Evolutionary conservation across 2,888 invertebrate genomes (phyloP), one percentile per base, ranked within the genome.

Genomic region (Crioceris asparagi): DNA sequence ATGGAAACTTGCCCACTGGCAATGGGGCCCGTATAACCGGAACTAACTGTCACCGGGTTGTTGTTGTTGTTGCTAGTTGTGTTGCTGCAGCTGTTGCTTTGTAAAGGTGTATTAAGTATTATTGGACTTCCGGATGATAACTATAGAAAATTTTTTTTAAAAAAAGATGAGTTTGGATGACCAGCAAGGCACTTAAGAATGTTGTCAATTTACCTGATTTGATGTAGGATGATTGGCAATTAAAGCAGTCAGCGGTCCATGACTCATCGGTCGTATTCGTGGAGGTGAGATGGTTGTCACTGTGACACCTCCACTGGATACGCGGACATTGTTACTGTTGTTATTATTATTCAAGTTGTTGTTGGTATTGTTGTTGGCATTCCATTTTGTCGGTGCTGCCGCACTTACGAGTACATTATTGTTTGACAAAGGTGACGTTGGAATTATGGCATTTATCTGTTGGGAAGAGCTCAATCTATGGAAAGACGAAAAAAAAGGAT

Each of bases 401-500:
- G 27, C 3, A 27, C 4, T 12, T 27, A 14, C 14, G 12, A 12
- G 14, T 8, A 12, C 27, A 27, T 27, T 27, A n/a, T n/a, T n/a
- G n/a, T n/a, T n/a, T n/a, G n/a, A n/a, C 2, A 66, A 61, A 5
- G 69, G 67, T 11, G 61, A 46, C 38, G 54, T 49, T n/a, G n/a
- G n/a, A n/a, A n/a, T n/a, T n/a, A n/a, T n/a, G 2, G 60, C 56
- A 41, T 81, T 80, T 49, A 82, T 82, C 59, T 50, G 51, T 41
- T 84, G 82, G 26, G 83, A 83, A 10, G 82, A 82, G 42, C 83
- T 83, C 41, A 85, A 60, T 25, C 83, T 72, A n/a, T n/a, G n/a
- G n/a, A n/a, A n/a, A n/a, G n/a, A n/a, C n/a, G n/a, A n/a, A n/a
- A n/a, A n/a, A n/a, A n/a, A n/a, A n/a, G n/a, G n/a, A n/a, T n/a